phyloP scores from a whole-genome alignment of 2,113 vertebrate genomes.

The Zosterops japonicus region DNA sequence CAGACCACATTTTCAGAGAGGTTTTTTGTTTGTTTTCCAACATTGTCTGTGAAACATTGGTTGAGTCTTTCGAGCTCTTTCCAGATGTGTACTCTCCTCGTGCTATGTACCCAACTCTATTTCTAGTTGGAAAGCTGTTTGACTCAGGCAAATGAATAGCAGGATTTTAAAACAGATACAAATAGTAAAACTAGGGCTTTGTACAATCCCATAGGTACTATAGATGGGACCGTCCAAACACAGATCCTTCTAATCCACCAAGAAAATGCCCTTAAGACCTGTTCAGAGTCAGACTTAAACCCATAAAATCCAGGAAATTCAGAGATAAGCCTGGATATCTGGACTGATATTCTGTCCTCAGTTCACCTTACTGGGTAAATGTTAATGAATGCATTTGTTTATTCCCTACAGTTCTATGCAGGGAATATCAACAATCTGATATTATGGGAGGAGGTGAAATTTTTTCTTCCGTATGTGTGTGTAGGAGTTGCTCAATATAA shows the following conservation, averaged over 20 bases:
- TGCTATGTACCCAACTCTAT: constrained; percentile 31
- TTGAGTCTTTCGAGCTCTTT: constrained; percentile 36
- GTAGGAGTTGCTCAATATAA: constrained; percentile 60
- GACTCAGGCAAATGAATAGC: constrained; percentile 58
- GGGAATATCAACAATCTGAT: constrained; percentile 64
- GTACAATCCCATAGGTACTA: constrained; percentile 56
- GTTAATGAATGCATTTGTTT: constrained; percentile 68
- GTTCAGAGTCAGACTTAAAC: constrained; percentile 69
- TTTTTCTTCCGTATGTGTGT: constrained; percentile 38
- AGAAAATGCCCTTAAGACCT: constrained; percentile 67
- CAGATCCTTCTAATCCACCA: constrained; percentile 63
- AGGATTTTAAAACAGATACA: constrained; percentile 64
- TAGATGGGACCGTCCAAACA: constrained; percentile 56
- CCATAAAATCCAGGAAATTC: constrained; percentile 69
- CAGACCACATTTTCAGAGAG: constrained; percentile 47
- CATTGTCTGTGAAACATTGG: constrained; percentile 39
- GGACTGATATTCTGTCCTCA: constrained; percentile 68
- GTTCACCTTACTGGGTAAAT: constrained; percentile 67
- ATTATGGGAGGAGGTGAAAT: constrained; percentile 61
- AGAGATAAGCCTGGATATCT: constrained; percentile 66
- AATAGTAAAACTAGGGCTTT: constrained; percentile 61
- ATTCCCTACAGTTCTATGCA: constrained; percentile 44
- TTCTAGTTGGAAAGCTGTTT: constrained; percentile 62
- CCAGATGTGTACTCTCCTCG: constrained; percentile 47
- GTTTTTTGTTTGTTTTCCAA: constrained; percentile 60